Evolutionary conservation across 1,140 invertebrate genomes (phyloP), one percentile per base, ranked within the genome.

Genomic region (Chelonus insularis): DNA sequence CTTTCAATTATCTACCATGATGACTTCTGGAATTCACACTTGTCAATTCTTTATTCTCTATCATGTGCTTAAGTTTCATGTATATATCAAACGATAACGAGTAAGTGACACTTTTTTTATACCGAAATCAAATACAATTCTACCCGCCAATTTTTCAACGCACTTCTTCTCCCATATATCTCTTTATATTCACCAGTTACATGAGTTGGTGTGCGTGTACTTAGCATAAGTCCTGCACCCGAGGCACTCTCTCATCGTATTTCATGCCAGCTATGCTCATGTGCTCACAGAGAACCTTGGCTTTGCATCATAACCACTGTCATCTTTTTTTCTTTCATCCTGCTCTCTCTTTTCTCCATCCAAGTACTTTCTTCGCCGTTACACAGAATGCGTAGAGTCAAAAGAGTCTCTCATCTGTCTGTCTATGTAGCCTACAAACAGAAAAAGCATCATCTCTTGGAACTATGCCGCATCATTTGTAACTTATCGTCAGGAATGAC

Each of bases 161-260:
- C 21, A 14, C 32, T 11, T 39, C 16, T 16, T 11, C n/a, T 14
- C 12, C 29, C n/a, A 51, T 39, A 36, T 55, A 34, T 55, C 32
- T 39, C 52, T 21, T 23, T 32, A 51, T 51, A 34, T 9, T n/a
- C 25, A 34, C 23, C 9, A 23, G 12, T 8, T 34, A 7, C 29
- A 51, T 21, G 60, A 16, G 5, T 21, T 36, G 25, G 70, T 68
- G 51, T 68, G 70, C 67, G 66, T 69, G 72, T 74, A 75, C 71
- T 77, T 77, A 75, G 70, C 75, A 77, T 75, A 73, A 74, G 73
- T 74, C 73, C 70, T 64, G 70, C 66, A 75, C 73, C 72, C 72
- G 75, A 75, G 73, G 72, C 72, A 69, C 65, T 77, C 74, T 77
- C 72, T 73, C 72, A 73, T 77, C 74, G 70, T 77, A 77, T 77